Percentiles rank a stretch among this genome's conserved stretches.
These are phyloP conservation scores for Brachylomia viminalis DNA, from an alignment of 2,888 invertebrate species.

Conservation along the genomic window DNA sequence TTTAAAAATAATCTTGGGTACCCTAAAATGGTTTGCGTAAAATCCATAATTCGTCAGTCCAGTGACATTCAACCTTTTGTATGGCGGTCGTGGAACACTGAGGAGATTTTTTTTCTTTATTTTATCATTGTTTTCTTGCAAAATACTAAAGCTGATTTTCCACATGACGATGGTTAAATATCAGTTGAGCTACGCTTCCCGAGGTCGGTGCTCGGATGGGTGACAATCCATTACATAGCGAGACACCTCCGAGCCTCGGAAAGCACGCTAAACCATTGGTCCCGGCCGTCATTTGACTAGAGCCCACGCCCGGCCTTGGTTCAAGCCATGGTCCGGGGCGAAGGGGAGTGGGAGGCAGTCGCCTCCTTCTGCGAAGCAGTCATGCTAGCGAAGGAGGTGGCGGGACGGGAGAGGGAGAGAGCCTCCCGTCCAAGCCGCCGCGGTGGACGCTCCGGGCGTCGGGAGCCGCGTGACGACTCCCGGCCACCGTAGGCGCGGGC, in stretches of 20 bases:
- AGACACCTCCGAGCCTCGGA: background rate
- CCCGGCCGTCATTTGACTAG: background rate
- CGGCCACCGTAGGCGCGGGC: too few relatives aligned
- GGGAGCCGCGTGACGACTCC: too few relatives aligned
- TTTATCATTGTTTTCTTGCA: too few relatives aligned
- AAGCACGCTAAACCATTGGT: background rate
- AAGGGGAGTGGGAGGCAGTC: too few relatives aligned
- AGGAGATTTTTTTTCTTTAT: background rate
- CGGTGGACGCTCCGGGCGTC: too few relatives aligned
- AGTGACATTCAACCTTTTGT: constrained; percentile 17
- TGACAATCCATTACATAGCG: background rate
- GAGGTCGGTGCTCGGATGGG: background rate
- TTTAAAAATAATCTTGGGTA: constrained; percentile 34
- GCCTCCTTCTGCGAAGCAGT: too few relatives aligned
- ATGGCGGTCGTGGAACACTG: too few relatives aligned
- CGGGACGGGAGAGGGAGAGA: too few relatives aligned
- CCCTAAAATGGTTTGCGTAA: constrained; percentile 40
- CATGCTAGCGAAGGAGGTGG: too few relatives aligned
- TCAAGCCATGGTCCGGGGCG: too few relatives aligned
- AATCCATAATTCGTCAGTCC: constrained; percentile 46
- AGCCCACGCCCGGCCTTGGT: too few relatives aligned
- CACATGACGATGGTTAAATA: background rate
- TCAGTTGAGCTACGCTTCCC: background rate
- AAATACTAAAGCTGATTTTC: background rate
- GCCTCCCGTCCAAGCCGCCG: too few relatives aligned